Evolutionary conservation across 2,113 vertebrate genomes (phyloP), one percentile per base, ranked within the genome.

Genomic region (Xenus cinereus): DNA sequence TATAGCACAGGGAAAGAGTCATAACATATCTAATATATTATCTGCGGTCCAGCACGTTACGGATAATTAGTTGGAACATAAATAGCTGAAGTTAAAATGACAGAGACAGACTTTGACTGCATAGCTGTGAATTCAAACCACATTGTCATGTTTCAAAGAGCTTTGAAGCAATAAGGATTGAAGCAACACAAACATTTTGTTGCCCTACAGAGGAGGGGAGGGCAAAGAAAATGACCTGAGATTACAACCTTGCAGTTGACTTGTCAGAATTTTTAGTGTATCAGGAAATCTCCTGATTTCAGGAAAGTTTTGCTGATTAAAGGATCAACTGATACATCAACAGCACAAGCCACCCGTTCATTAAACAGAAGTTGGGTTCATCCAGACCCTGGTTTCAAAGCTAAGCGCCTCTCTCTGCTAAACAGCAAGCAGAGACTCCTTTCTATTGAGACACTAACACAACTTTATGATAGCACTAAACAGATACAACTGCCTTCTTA

Each of bases 51-150:
- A 57, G 35, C 46, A 68, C 1, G 10, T 73, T 87, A 87, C 23
- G 43, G 32, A 30, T 91, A 94, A 95, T 94, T 95, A 97, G 56
- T 62, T 82, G 74, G 51, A 86, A 91, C 84, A 89, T 81, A 95
- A 97, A 95, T 86, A 95, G 81, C 53, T 76, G 78, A 97, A 93
- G 77, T 69, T 91, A 81, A 92, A 95, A 94, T 95, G 63, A 71
- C 71, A 96, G 50, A 72, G 69, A 83, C 46, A 87, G 53, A 51
- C 50, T 84, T n/a, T n/a, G 74, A 64, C 50, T 91, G 57, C 30
- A 11, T 57, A 85, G 63, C 24, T 88, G 56, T 74, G 76, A 93
- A 78, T 88, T 91, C 75, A 95, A 92, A 83, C 37, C 53, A 60
- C 74, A 60, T 4, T 77, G 37, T 26, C 37, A 26, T 62, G 30